These are phyloP conservation scores for Synergus japonicus DNA, from an alignment of 2,888 invertebrate species.

Conservation along the genomic window DNA sequence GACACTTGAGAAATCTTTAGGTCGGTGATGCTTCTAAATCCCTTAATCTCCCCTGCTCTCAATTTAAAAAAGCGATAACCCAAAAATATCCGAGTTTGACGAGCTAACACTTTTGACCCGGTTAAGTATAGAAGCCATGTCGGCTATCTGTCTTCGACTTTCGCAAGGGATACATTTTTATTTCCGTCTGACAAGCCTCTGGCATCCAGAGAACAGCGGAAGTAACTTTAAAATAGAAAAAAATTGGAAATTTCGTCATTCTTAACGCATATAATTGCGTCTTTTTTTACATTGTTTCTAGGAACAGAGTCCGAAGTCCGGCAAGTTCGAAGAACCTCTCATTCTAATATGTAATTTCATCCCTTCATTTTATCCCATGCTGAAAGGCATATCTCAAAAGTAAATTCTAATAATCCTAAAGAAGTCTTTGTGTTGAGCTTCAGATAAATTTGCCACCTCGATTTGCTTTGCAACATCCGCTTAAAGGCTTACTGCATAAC, in stretches of 20 bases:
- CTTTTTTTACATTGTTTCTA: background rate
- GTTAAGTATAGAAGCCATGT: slow-evolving; percentile 18
- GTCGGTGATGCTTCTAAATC: no score
- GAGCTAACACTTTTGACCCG: slow-evolving; percentile 7
- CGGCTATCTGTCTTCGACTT: slow-evolving; percentile 27
- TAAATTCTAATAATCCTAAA: slow-evolving; percentile 2
- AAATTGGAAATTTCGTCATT: slow-evolving; percentile 22
- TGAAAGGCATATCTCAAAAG: slow-evolving; percentile 1
- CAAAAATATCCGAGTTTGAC: slow-evolving; percentile 21
- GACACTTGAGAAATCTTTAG: no score
- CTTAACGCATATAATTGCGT: background rate
- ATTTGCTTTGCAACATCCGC: slow-evolving; percentile 27
- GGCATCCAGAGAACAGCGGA: slow-evolving; percentile 18
- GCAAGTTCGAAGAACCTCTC: background rate
- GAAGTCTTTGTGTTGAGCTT: slow-evolving; percentile 1
- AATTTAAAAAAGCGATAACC: background rate
- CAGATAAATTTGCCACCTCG: slow-evolving; percentile 3
- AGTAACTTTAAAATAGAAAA: slow-evolving; percentile 34
- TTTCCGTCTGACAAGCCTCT: background rate
- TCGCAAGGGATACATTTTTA: slow-evolving; percentile 27
- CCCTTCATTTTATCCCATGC: background rate
- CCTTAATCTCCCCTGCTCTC: background rate
- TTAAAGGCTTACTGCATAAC: slow-evolving; percentile 35
- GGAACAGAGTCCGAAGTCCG: background rate
- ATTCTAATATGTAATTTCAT: background rate